A percentile compares a stretch with the other conserved stretches of the same genome.
Evolutionary conservation across 92 coral and sea anemone species (phyloP).

Genomic region (Desmophyllum pertusum): DNA sequence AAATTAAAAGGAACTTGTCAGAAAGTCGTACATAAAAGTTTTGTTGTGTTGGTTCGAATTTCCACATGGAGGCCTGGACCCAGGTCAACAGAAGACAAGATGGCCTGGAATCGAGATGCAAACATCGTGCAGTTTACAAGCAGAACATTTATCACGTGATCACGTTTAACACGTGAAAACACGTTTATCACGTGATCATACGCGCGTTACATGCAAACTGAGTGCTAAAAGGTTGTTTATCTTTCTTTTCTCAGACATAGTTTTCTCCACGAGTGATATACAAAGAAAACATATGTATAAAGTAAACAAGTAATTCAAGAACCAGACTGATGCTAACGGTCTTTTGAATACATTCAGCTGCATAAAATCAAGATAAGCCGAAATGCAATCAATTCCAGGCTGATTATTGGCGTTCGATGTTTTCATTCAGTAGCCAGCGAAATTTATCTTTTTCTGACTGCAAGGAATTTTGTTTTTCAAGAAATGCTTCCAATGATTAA

Average conservation of each 20-base stretch:
- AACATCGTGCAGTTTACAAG: background rate
- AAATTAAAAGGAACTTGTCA: background rate
- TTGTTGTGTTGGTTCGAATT: background rate
- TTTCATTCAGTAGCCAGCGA: background rate
- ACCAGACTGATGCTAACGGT: background rate
- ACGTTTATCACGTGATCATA: no score
- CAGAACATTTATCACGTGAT: no score
- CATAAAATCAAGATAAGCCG: background rate
- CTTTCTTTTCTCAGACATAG: background rate
- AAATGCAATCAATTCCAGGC: background rate
- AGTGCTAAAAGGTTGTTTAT: no score
- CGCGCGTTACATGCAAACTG: no score
- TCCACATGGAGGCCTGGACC: background rate
- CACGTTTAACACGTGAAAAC: no score
- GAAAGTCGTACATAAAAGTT: background rate
- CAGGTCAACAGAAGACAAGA: background rate
- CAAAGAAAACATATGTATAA: background rate
- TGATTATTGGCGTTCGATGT: background rate
- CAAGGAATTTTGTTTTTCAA: constrained; percentile 20
- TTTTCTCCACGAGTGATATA: background rate
- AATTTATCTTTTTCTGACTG: background rate
- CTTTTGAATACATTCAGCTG: background rate
- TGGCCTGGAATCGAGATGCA: background rate
- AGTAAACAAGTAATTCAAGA: background rate
- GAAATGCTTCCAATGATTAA: constrained; percentile 24